Percentiles rank a stretch among this genome's conserved stretches.
phyloP scores from a whole-genome alignment of 2,888 invertebrate genomes.

The Pristionchus entomophagus region DNA sequence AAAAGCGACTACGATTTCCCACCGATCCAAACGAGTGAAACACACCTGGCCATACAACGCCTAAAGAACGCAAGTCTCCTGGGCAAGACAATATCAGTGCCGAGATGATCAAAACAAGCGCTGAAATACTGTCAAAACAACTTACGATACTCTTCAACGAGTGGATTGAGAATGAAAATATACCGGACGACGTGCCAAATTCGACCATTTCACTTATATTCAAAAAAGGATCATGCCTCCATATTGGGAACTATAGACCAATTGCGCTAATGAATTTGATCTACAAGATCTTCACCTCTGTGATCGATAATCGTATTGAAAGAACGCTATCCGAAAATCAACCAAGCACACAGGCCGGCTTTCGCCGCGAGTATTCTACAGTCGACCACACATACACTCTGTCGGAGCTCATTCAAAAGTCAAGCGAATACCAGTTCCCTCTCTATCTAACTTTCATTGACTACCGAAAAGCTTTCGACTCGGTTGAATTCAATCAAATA shows the following conservation, averaged over 20 bases:
- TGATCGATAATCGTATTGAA: too few relatives aligned
- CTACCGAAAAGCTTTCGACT: too few relatives aligned
- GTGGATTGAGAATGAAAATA: neutral
- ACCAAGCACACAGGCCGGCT: too few relatives aligned
- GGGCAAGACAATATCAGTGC: constrained; percentile 1
- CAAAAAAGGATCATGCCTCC: constrained; percentile 51
- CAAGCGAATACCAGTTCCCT: too few relatives aligned
- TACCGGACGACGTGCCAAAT: constrained; percentile 45
- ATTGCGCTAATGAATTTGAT: constrained; percentile 49
- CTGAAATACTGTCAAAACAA: neutral
- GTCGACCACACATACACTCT: too few relatives aligned
- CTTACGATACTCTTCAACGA: constrained; percentile 25
- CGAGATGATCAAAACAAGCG: constrained; percentile 10
- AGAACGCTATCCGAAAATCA: too few relatives aligned
- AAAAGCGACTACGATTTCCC: constrained; percentile 40
- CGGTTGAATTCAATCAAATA: too few relatives aligned
- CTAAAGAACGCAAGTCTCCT: neutral
- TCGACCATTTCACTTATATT: constrained; percentile 47
- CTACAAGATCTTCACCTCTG: too few relatives aligned
- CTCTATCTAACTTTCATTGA: too few relatives aligned
- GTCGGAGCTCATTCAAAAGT: too few relatives aligned
- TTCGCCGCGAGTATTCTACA: too few relatives aligned
- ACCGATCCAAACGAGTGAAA: neutral
- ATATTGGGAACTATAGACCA: constrained; percentile 51
- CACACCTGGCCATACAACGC: neutral